These are phyloP conservation scores for Lytechinus pictus DNA, from an alignment of 35 echinoderm and acorn worm species.

Conservation along the genomic window DNA sequence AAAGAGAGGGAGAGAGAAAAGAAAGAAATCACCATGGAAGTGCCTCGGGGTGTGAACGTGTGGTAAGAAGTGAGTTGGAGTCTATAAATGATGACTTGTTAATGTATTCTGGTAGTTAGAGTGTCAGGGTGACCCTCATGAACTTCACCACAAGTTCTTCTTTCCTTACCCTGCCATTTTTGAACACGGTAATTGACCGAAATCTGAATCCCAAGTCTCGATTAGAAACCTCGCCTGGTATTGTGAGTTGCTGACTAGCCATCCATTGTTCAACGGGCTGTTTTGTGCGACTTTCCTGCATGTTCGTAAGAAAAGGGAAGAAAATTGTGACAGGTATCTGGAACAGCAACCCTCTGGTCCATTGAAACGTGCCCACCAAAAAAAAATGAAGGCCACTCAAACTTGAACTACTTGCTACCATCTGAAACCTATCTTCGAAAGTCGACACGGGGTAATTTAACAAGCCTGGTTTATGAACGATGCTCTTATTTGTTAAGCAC, in stretches of 20 bases:
- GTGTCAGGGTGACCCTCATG: conserved; percentile 33
- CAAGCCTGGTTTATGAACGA: neutral
- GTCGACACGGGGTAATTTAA: conserved; percentile 47
- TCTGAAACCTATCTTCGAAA: conserved; percentile 42
- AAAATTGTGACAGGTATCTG: conserved; percentile 32
- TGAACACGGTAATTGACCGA: conserved; percentile 55
- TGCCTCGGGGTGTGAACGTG: conserved; percentile 50
- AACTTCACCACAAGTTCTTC: conserved; percentile 36
- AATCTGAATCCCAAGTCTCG: conserved; percentile 49
- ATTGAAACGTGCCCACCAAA: conserved; percentile 17
- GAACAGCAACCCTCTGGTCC: conserved; percentile 50
- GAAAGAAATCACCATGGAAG: conserved; percentile 25
- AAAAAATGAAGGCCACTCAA: conserved; percentile 38
- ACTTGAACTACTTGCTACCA: conserved; percentile 25
- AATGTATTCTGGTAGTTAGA: conserved; percentile 30
- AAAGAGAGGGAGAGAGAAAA: neutral
- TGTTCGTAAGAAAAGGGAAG: conserved; percentile 13
- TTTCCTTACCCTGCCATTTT: conserved; percentile 5
- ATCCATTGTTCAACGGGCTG: conserved; percentile 21
- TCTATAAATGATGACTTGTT: conserved; percentile 41
- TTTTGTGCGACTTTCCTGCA: conserved; percentile 33
- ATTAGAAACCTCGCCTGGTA: conserved; percentile 45
- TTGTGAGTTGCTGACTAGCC: conserved; percentile 41
- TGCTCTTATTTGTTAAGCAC: conserved; percentile 49
- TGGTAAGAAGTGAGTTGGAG: conserved; percentile 37